These are phyloP conservation scores for Poeciliopsis turneri DNA, from an alignment of 2,797 vertebrate species.

Conservation along the genomic window DNA sequence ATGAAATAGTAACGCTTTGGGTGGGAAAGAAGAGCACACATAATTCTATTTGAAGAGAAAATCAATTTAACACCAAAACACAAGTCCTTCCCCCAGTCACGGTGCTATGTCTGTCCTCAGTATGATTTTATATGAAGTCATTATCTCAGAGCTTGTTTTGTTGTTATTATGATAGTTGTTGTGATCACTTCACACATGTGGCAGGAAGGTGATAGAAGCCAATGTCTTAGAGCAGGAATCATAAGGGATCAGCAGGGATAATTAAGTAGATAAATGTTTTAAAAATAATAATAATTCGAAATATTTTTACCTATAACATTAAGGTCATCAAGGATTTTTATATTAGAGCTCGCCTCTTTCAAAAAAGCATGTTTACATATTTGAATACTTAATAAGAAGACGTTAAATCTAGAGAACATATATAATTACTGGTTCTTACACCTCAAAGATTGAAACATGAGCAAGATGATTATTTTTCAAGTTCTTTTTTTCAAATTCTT, in stretches of 20 bases:
- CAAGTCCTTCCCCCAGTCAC: constrained; percentile 29
- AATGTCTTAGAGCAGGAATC: neutral
- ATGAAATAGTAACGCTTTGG: constrained; percentile 63
- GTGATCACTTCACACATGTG: constrained; percentile 13
- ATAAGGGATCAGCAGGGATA: neutral
- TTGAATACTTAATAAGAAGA: neutral
- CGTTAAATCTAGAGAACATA: neutral
- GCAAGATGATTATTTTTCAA: constrained; percentile 42
- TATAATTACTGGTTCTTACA: neutral
- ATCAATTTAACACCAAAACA: constrained; percentile 67
- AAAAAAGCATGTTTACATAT: neutral
- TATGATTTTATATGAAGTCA: constrained; percentile 35
- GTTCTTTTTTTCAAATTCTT: constrained; percentile 46
- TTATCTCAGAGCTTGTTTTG: constrained; percentile 21
- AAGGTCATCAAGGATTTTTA: neutral
- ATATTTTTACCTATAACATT: neutral
- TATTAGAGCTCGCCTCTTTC: neutral
- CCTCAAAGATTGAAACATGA: neutral
- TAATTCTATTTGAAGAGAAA: constrained; percentile 69
- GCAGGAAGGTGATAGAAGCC: neutral
- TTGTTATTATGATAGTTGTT: constrained; percentile 7
- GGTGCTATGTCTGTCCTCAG: constrained; percentile 22
- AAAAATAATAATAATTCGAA: neutral
- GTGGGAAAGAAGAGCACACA: constrained; percentile 58
- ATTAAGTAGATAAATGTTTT: neutral